Base-by-base conservation (phyloP, 2,888 invertebrate genomes). In the Polydrusus pterygomalis region DNA sequence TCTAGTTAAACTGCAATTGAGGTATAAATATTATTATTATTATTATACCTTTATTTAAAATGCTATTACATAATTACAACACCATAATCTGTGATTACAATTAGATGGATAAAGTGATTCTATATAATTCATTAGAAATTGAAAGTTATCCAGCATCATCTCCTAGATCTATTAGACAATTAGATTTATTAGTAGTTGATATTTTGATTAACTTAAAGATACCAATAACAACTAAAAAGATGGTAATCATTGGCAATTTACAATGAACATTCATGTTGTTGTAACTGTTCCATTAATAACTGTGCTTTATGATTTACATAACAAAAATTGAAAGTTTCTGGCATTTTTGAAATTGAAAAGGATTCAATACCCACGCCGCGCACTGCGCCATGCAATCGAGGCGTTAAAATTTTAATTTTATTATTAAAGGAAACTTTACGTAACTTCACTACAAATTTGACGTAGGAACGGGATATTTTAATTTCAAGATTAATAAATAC, bases 241-340 rank as follows among this genome's bases (percentile, higher is more conserved):
- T 56, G 30, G 9, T 34, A 34, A 56, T 56, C 56, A 34, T 34
- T 56, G 18, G 18, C 2, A 38, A 38, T 34, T 60, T 60, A 38
- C 58, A 17, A 43, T 17, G 8, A 17, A 38, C 38, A 34, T 60
- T 30, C 17, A 20, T 30, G 54, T 54, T 54, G 13, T 25, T 54
- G 25, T 25, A 25, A 43, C 51, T n/a, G 25, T 51, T 51, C 20
- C 25, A 25, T 25, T 54, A 65, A 51, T 38, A 54, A 40, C 51
- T 17, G 67, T 67, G 67, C 67, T 54, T 40, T 67, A 67, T 54
- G 54, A 67, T 67, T 67, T 67, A 67, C 40, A 54, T 67, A 67
- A 67, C 54, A 7, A 18, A 30, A 38, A 38, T 54, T 67, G 67
- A 67, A 67, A 67, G 67, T 67, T 67, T 58, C 38, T 56, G 9